phyloP scores from a whole-genome alignment of 2,113 vertebrate genomes.

The Rhagologus leucostigma region DNA sequence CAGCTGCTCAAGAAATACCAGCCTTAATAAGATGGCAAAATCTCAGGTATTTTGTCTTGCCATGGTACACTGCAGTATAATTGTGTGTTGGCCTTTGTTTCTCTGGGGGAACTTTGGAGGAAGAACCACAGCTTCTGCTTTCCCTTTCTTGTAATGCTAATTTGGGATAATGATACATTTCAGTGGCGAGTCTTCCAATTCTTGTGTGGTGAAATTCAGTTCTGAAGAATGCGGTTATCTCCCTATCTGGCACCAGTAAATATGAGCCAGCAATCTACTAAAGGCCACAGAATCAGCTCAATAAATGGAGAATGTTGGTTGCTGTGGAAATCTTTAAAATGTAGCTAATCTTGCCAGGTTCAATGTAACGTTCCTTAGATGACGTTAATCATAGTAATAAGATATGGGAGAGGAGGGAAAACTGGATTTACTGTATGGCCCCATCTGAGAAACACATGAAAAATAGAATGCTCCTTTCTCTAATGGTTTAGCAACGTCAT shows the following conservation, averaged over 20 bases:
- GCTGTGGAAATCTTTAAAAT: constrained; percentile 49
- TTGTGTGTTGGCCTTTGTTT: neutral
- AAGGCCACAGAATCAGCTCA: neutral
- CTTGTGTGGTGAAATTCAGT: neutral
- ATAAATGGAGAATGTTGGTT: constrained; percentile 31
- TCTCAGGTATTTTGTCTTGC: neutral
- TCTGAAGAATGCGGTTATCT: constrained; percentile 36
- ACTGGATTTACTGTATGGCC: constrained; percentile 54
- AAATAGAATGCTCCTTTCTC: constrained; percentile 13
- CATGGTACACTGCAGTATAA: neutral
- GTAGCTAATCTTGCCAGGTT: constrained; percentile 27
- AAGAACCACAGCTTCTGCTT: neutral
- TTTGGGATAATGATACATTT: neutral
- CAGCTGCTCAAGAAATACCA: neutral
- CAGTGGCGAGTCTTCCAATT: neutral
- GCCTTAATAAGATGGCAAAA: neutral
- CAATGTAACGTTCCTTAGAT: neutral
- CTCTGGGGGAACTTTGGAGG: neutral
- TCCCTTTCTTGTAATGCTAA: neutral
- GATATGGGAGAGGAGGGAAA: constrained; percentile 27
- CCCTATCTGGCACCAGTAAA: constrained; percentile 1
- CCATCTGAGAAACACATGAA: neutral
- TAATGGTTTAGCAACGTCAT: constrained; percentile 16
- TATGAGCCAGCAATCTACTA: neutral
- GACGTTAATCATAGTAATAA: constrained; percentile 46